Evolutionary conservation across 2,888 invertebrate genomes (phyloP).

Genomic region (Acronicta aceris): DNA sequence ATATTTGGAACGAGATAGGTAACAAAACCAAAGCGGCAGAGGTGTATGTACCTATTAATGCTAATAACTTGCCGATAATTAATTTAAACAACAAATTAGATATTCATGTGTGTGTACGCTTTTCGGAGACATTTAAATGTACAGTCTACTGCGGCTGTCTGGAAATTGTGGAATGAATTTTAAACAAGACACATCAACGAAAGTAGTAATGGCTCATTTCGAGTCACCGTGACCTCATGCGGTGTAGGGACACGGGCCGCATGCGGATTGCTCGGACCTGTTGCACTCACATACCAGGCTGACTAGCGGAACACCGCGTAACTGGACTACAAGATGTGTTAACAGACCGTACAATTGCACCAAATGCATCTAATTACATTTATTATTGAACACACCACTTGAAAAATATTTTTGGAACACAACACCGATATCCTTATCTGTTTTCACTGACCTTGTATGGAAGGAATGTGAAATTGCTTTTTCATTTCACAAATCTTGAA

Average conservation of each 20-base stretch:
- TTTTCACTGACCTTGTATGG: slow-evolving; percentile 3
- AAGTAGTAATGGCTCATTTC: slow-evolving; percentile 19
- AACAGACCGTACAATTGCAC: slow-evolving; percentile 36
- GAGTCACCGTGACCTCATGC: slow-evolving; percentile 24
- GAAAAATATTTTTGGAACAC: slow-evolving; percentile 5
- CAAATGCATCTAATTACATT: slow-evolving; percentile 32
- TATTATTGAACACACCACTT: slow-evolving; percentile 10
- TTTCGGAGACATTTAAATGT: too few species aligned
- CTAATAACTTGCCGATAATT: too few species aligned
- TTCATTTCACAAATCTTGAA: neutral
- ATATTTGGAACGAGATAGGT: too few species aligned
- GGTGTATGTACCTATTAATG: too few species aligned
- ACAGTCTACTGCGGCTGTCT: too few species aligned
- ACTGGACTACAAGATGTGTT: slow-evolving; percentile 68
- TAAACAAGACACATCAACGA: neutral
- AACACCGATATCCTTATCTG: neutral
- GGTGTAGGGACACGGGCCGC: slow-evolving; percentile 56
- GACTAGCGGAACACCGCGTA: slow-evolving; percentile 77
- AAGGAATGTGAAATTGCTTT: slow-evolving; percentile 7
- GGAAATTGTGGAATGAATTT: neutral
- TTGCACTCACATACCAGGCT: slow-evolving; percentile 75
- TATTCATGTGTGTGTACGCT: too few species aligned
- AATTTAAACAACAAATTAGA: too few species aligned
- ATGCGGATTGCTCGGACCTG: slow-evolving; percentile 68
- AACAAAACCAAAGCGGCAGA: too few species aligned